These are phyloP conservation scores for Orthosia gothica DNA, from an alignment of 2,888 invertebrate species.

Conservation along the genomic window DNA sequence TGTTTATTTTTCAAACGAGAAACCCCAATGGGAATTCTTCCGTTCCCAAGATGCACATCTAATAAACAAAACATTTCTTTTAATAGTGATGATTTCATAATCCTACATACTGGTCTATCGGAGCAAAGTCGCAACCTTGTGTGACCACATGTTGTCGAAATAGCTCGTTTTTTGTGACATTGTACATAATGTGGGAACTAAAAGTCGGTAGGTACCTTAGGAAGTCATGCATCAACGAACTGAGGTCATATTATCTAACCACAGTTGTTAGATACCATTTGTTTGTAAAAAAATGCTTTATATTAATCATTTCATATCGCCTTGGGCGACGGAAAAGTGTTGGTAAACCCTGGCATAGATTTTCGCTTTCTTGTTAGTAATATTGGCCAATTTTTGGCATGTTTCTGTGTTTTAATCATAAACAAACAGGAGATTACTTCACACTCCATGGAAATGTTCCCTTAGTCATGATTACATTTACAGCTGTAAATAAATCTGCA, in stretches of 20 bases:
- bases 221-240: slow-evolving; percentile 67
- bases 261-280: slow-evolving; percentile 61
- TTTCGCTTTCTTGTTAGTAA: slow-evolving; percentile 49
- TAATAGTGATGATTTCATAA: slow-evolving; percentile 70
- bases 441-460: slow-evolving; percentile 21
- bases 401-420: slow-evolving; percentile 25
- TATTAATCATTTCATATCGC: slow-evolving; percentile 54
- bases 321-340: slow-evolving; percentile 56
- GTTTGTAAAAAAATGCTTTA: slow-evolving; percentile 58
- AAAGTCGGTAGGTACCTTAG: slow-evolving; percentile 63
- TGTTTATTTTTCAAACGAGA: slow-evolving; percentile 7
- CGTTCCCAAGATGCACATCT: slow-evolving; percentile 50
- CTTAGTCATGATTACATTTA: slow-evolving; percentile 22
- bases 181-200: slow-evolving; percentile 88
- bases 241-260: slow-evolving; percentile 63
- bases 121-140: slow-evolving; percentile 80
- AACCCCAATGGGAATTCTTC: slow-evolving; percentile 13
- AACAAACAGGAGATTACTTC: slow-evolving; percentile 29
- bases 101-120: slow-evolving; percentile 60
- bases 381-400: slow-evolving; percentile 47
- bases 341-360: slow-evolving; percentile 50
- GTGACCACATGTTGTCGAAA: slow-evolving; percentile 89
- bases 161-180: slow-evolving; percentile 85
- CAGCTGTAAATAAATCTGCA: slow-evolving; percentile 3
- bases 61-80: slow-evolving; percentile 63